phyloP scores from a whole-genome alignment of 2,113 vertebrate species.

The Rattus rattus region DNA sequence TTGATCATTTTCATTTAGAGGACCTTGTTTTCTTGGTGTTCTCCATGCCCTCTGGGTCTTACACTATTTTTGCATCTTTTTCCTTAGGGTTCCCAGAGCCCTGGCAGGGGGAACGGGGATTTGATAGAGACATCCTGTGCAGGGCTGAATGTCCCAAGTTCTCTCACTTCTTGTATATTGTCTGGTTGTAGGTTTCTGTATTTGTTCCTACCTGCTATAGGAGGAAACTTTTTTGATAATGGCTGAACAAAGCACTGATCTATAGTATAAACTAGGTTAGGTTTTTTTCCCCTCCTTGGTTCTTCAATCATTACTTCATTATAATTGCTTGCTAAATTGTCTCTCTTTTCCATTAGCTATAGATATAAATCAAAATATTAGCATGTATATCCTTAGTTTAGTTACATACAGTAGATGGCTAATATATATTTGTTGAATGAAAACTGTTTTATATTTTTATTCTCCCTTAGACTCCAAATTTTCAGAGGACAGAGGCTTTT shows the following conservation, averaged over 20 bases:
- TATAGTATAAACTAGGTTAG: background rate
- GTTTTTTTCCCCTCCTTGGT: background rate
- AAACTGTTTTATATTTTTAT: background rate
- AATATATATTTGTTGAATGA: conserved; percentile 20
- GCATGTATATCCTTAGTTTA: background rate
- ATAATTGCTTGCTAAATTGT: conserved; percentile 11
- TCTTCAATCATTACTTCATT: conserved; percentile 14
- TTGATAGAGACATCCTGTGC: background rate
- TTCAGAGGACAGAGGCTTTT: background rate
- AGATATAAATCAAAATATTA: background rate
- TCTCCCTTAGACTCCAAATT: conserved; percentile 22
- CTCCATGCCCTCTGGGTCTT: background rate
- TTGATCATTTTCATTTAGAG: background rate
- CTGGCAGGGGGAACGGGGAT: background rate
- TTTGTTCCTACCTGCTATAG: background rate
- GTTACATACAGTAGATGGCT: background rate
- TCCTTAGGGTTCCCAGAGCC: background rate
- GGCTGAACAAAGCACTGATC: background rate
- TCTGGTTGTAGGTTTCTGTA: background rate
- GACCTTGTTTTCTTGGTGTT: background rate
- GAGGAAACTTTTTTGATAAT: background rate
- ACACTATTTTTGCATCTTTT: background rate
- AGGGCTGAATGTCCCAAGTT: background rate
- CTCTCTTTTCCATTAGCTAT: background rate
- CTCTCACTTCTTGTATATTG: background rate